Percentiles rank a stretch among this genome's conserved stretches.
phyloP scores from a whole-genome alignment of 2,888 invertebrate genomes.

The Drosophila mimetica region DNA sequence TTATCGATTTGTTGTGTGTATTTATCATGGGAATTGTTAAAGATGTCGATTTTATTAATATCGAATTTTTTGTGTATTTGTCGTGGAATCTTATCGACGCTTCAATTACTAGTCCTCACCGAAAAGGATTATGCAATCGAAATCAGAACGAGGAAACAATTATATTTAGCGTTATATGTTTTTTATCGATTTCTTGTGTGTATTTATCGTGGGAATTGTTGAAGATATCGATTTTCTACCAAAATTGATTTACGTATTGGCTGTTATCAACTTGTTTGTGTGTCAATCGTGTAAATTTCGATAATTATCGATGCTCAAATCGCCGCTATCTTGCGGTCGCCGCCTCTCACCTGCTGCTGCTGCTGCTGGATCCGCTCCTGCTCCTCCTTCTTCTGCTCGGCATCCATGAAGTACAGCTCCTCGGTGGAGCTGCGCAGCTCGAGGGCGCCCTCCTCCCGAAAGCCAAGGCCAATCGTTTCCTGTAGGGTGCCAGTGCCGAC shows the following conservation, averaged over 20 bases:
- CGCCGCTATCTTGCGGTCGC: conserved; percentile 1
- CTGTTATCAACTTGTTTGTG: not conserved
- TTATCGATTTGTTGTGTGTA: too few species aligned
- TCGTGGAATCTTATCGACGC: too few species aligned
- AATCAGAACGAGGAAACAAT: not conserved
- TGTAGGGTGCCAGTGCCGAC: conserved; percentile 85
- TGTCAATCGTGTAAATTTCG: not conserved
- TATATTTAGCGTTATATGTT: not conserved
- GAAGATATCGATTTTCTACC: too few species aligned
- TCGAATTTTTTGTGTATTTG: too few species aligned
- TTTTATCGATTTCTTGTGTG: not conserved
- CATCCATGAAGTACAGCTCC: conserved; percentile 93
- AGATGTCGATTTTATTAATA: too few species aligned
- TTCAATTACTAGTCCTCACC: too few species aligned
- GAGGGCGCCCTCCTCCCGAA: conserved; percentile 91
- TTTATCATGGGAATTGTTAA: too few species aligned
- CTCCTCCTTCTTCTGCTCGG: conserved; percentile 84
- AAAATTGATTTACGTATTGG: not conserved
- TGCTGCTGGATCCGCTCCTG: conserved; percentile 83
- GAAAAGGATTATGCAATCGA: too few species aligned
- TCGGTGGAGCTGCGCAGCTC: conserved; percentile 95
- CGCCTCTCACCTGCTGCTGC: conserved; percentile 56
- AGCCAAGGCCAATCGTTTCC: conserved; percentile 86
- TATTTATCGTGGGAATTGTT: not conserved
- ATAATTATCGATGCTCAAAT: not conserved